phyloP scores from a whole-genome alignment of 35 echinoderm and acorn worm genomes.

The Ophioderma brevispina region DNA sequence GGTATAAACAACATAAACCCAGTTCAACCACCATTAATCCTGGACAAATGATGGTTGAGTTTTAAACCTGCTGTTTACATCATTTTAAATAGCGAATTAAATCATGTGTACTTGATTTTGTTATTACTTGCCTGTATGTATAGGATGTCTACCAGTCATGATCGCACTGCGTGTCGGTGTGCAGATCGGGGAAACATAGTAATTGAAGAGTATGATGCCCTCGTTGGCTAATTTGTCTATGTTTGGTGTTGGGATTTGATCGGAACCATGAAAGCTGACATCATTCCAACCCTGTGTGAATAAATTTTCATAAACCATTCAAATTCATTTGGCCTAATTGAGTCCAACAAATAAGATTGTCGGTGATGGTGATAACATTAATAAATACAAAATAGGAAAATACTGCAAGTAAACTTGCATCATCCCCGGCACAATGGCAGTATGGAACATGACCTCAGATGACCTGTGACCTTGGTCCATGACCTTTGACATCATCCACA shows the following conservation, averaged over 20 bases:
- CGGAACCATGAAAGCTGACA: conserved; percentile 90
- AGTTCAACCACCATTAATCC: neutral
- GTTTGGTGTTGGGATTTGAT: conserved; percentile 84
- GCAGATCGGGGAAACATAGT: conserved; percentile 97
- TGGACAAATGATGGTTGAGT: neutral
- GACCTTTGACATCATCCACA: too few relatives aligned
- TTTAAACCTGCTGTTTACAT: neutral
- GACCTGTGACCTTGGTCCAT: too few relatives aligned
- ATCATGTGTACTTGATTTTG: neutral
- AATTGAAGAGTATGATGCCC: conserved; percentile 81
- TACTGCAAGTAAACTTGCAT: too few relatives aligned
- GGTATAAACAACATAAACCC: too few relatives aligned
- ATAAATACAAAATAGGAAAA: too few relatives aligned
- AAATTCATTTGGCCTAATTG: too few relatives aligned
- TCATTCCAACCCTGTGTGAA: conserved; percentile 89
- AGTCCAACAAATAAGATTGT: too few relatives aligned
- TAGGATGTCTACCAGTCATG: conserved; percentile 98
- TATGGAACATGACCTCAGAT: too few relatives aligned
- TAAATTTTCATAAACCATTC: too few relatives aligned
- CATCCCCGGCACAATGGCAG: too few relatives aligned
- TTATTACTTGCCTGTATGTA: conserved; percentile 71
- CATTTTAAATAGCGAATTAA: neutral
- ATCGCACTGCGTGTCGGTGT: conserved; percentile 90
- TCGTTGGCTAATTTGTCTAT: conserved; percentile 82
- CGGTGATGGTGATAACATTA: too few relatives aligned